Conservation (phyloP, 2,113 vertebrate genomes). For the Okapia johnstoni region DNA sequence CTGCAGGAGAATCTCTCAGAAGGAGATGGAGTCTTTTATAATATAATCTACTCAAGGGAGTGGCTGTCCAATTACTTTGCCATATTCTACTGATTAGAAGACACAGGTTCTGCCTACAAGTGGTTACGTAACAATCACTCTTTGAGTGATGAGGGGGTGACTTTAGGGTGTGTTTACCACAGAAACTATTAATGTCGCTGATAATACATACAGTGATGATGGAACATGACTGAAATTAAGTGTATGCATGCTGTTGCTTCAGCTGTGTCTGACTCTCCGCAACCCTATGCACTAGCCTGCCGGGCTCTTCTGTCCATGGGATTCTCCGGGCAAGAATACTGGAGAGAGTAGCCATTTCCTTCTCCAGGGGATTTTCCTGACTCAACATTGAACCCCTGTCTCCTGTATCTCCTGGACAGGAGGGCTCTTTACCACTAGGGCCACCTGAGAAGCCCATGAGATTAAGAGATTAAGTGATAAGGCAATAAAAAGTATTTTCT, state of each 20-base stretch:
- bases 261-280: rapidly evolving
- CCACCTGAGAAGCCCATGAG: neutral
- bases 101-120: neutral
- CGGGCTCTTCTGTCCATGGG: neutral
- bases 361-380: neutral
- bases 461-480: neutral
- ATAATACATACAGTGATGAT: neutral
- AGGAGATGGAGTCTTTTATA: neutral
- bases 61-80: neutral
- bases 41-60: neutral
- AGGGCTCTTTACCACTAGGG: neutral
- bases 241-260: neutral
- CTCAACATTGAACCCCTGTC: neutral
- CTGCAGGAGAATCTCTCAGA: neutral
- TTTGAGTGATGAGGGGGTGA: neutral
- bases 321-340: neutral
- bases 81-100: neutral
- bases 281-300: neutral
- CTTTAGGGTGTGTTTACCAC: neutral
- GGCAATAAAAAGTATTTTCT: neutral
- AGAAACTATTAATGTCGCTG: neutral
- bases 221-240: neutral
- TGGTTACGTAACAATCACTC: neutral
- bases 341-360: neutral
- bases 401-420: neutral